Evolutionary conservation across 2,113 vertebrate species (phyloP).

Genomic region (Sapayoa aenigma): DNA sequence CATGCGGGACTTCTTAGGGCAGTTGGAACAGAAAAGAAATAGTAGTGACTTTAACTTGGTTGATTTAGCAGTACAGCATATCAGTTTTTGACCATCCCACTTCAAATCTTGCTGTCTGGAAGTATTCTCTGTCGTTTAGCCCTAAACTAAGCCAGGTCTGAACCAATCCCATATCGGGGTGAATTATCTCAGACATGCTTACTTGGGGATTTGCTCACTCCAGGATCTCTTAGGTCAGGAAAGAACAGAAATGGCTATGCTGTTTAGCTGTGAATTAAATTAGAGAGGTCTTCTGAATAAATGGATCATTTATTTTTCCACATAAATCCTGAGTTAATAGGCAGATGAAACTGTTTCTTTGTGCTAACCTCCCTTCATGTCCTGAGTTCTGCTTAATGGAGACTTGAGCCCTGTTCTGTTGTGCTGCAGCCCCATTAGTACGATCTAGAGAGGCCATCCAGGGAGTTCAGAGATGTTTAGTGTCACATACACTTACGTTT

Average conservation of each 20-base stretch:
- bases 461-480: background rate
- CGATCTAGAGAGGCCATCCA: background rate
- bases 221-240: background rate
- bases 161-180: accelerated
- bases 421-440: background rate
- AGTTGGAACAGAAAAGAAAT: background rate
- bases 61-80: background rate
- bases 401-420: background rate
- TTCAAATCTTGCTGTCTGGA: background rate
- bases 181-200: background rate
- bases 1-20: background rate
- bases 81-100: background rate
- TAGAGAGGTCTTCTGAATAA: background rate
- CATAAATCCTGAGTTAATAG: background rate
- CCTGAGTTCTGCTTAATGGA: background rate
- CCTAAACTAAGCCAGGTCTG: background rate
- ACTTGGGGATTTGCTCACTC: background rate
- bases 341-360: background rate
- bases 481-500: background rate
- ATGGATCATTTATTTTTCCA: background rate
- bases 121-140: background rate
- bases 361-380: background rate
- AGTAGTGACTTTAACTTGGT: background rate
- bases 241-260: background rate
- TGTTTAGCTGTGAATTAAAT: background rate